Conservation (phyloP, 2,113 vertebrate species). For the Piprites chloris region DNA sequence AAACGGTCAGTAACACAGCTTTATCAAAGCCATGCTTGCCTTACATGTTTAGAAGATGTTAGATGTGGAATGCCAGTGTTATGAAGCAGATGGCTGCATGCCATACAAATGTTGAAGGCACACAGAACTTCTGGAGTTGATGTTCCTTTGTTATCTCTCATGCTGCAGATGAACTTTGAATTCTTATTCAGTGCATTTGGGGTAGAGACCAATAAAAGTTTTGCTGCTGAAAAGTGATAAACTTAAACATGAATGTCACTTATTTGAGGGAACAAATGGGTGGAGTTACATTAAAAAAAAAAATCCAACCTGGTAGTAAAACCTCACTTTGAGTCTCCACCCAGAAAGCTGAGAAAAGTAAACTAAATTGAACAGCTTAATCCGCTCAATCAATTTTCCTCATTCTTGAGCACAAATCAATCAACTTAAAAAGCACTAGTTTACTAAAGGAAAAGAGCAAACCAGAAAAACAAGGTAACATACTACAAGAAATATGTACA, state of each 20-base stretch:
- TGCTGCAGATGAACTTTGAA: background rate
- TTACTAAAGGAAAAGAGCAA: background rate
- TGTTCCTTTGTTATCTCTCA: background rate
- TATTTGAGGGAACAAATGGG: background rate
- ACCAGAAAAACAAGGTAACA: background rate
- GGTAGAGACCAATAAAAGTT: background rate
- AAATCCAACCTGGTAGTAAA: background rate
- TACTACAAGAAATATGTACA: too few species aligned
- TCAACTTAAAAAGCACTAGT: background rate
- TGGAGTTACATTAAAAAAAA: background rate
- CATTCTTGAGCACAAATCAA: background rate
- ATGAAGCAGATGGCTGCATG: background rate
- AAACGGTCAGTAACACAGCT: background rate
- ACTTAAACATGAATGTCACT: background rate
- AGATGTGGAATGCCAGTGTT: background rate
- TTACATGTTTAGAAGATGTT: background rate
- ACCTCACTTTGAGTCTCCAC: background rate
- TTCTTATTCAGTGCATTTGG: background rate
- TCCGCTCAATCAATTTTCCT: background rate
- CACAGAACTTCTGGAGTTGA: background rate
- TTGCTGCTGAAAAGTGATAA: background rate
- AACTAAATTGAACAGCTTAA: background rate
- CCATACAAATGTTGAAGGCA: background rate
- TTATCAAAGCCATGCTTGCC: background rate
- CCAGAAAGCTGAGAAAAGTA: background rate